Conservation (phyloP, 2,113 vertebrate genomes). For the Pteronura brasiliensis region DNA sequence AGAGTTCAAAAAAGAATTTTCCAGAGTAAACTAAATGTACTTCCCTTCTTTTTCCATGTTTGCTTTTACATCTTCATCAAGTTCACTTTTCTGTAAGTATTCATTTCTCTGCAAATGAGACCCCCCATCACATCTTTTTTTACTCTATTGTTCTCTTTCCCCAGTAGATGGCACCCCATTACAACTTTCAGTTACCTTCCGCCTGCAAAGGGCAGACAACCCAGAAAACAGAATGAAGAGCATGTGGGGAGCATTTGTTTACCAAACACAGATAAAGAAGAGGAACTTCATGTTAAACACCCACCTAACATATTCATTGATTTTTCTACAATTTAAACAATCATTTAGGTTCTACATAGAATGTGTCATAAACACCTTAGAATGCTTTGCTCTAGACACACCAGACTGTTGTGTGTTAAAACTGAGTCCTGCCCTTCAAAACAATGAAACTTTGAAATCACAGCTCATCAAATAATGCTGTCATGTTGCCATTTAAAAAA, state of each 20-base stretch:
- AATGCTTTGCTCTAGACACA: not conserved
- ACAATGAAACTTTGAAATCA: not conserved
- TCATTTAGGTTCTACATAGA: not conserved
- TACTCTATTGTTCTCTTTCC: not conserved
- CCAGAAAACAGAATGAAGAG: not conserved
- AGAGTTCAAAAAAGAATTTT: slow-evolving; percentile 5
- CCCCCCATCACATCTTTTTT: not conserved
- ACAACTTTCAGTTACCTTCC: slow-evolving; percentile 53
- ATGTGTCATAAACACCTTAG: not conserved
- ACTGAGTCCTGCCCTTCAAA: not conserved
- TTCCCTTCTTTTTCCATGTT: not conserved
- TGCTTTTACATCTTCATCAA: not conserved
- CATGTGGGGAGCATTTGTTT: not conserved
- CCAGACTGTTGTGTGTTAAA: not conserved
- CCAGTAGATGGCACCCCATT: slow-evolving; percentile 71
- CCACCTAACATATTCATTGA: not conserved
- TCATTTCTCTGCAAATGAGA: not conserved
- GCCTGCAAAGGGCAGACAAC: not conserved
- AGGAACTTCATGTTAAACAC: not conserved
- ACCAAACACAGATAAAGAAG: not conserved
- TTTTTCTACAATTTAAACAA: not conserved
- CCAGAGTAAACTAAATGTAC: not conserved
- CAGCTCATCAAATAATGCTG: not conserved
- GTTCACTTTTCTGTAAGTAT: not conserved
- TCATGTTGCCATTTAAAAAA: not conserved